Evolutionary conservation across 2,888 invertebrate species (phyloP).

Genomic region (Schizaphis graminum): DNA sequence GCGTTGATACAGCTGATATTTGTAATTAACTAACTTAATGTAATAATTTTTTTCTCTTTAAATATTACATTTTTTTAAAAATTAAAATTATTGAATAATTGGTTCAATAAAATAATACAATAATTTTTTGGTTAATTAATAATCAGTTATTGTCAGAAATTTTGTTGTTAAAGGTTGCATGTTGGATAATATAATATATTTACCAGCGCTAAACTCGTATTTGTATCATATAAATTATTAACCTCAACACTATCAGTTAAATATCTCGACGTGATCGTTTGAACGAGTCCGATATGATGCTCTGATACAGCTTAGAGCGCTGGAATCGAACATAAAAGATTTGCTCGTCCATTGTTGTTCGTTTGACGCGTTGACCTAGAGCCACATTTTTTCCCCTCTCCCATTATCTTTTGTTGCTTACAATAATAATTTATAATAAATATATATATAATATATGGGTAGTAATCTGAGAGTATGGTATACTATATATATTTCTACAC

Average conservation of each 20-base stretch:
- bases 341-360: conserved; percentile 6
- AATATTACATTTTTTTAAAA: not conserved
- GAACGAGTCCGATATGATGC: not conserved
- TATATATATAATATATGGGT: not conserved
- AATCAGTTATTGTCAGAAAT: not conserved
- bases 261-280: conserved; percentile 44
- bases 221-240: not conserved
- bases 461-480: conserved; percentile 22
- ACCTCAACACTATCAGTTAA: not conserved
- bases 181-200: not conserved
- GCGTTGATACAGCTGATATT: not conserved
- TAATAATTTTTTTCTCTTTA: too few relatives aligned
- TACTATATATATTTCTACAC: not conserved
- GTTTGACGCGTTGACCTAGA: conserved; percentile 40
- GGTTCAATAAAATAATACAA: too few relatives aligned
- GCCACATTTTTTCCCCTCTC: not conserved
- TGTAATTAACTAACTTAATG: not conserved
- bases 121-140: not conserved
- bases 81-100: not conserved
- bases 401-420: conserved; percentile 17
- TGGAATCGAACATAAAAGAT: conserved; percentile 24
- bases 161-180: not conserved
- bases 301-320: not conserved
- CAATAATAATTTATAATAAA: not conserved
- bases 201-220: not conserved